Evolutionary conservation across 2,888 invertebrate species (phyloP).

Genomic region (Melieria omissa): DNA sequence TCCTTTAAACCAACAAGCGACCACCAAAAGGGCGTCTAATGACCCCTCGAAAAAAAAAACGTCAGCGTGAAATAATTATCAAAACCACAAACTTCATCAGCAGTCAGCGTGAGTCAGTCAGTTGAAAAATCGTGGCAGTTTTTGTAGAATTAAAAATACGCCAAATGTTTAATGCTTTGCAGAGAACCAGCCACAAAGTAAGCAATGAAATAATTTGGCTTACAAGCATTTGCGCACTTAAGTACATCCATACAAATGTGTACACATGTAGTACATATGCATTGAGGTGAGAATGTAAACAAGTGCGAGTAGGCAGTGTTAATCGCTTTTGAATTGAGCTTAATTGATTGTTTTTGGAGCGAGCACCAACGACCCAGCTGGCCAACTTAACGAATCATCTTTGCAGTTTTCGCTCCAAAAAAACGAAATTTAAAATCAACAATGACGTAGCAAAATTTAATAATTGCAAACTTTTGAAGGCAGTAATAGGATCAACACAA

Average conservation of each 20-base stretch:
- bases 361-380: neutral
- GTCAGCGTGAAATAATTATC: too few relatives aligned
- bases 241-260: neutral
- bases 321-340: slow-evolving; percentile 1
- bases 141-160: neutral
- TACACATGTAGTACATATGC: neutral
- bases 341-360: neutral
- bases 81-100: too few relatives aligned
- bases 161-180: neutral
- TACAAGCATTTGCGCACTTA: neutral
- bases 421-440: slow-evolving; percentile 3
- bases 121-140: neutral
- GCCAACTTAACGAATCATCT: too few relatives aligned
- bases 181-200: neutral
- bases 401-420: neutral
- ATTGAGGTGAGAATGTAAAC: too few relatives aligned
- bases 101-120: too few relatives aligned
- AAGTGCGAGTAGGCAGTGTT: neutral
- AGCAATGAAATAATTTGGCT: neutral
- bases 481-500: neutral
- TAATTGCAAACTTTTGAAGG: neutral
- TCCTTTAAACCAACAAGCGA: too few relatives aligned
- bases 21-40: too few relatives aligned
- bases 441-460: slow-evolving; percentile 6
- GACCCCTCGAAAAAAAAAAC: too few relatives aligned